These are phyloP conservation scores for Garra rufa DNA, from an alignment of 2,113 vertebrate species.

Conservation along the genomic window DNA sequence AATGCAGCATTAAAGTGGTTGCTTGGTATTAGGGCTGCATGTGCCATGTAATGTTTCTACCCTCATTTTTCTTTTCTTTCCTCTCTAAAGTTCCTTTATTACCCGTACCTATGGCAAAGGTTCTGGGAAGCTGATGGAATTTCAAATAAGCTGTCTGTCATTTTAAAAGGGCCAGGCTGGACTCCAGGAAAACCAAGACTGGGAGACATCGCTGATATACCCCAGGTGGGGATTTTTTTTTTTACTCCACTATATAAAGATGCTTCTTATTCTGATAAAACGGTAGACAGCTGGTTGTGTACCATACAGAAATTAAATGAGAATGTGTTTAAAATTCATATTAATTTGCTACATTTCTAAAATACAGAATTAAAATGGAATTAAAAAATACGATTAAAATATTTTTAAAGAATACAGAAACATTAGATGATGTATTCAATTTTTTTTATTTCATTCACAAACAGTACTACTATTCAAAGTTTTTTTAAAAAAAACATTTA, in stretches of 20 bases:
- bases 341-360: background rate
- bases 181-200: conserved; percentile 87
- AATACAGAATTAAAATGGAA: background rate
- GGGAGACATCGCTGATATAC: conserved; percentile 82
- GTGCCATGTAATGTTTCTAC: conserved; percentile 9
- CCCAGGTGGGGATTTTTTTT: conserved; percentile 73
- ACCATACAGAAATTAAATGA: background rate
- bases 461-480: no score
- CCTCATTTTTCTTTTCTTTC: conserved; percentile 29
- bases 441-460: no score
- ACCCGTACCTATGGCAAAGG: conserved; percentile 79
- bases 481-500: no score
- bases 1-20: conserved; percentile 1
- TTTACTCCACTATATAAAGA: background rate
- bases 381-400: no score
- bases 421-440: no score
- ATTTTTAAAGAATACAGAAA: no score
- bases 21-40: background rate
- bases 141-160: conserved; percentile 83
- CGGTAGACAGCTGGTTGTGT: background rate
- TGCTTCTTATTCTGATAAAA: conserved; percentile 12
- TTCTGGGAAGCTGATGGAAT: conserved; percentile 80
- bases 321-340: background rate
- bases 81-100: conserved; percentile 80
- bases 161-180: conserved; percentile 93